phyloP scores from a whole-genome alignment of 2,888 invertebrate genomes.

The Drosophila leonis region DNA sequence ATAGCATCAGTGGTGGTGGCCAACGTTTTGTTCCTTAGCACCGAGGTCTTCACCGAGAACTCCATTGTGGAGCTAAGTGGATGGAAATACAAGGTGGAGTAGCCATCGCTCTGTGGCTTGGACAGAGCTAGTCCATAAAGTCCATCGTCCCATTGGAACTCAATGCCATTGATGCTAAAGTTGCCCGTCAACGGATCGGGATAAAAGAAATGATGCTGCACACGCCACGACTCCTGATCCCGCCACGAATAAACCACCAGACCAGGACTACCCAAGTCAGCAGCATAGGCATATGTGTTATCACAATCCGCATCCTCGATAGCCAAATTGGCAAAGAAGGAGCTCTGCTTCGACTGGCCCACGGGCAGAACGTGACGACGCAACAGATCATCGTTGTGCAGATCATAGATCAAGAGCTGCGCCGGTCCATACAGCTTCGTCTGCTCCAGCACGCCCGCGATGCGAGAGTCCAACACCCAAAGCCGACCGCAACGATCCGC shows the following conservation, averaged over 20 bases:
- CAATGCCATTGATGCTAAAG: constrained; percentile 89
- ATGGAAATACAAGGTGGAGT: constrained; percentile 91
- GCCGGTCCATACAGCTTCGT: constrained; percentile 87
- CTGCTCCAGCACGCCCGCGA: constrained; percentile 87
- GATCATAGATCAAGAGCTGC: constrained; percentile 90
- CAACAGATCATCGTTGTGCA: constrained; percentile 90
- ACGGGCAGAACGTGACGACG: constrained; percentile 89
- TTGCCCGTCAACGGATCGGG: constrained; percentile 91
- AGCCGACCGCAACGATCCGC: constrained; percentile 92
- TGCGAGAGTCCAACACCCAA: constrained; percentile 92
- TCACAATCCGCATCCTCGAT: constrained; percentile 91
- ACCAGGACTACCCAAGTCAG: constrained; percentile 89
- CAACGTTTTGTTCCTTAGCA: constrained; percentile 88
- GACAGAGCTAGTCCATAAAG: constrained; percentile 91
- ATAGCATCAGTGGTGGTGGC: constrained; percentile 85
- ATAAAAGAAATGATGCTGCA: constrained; percentile 90
- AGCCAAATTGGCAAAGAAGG: constrained; percentile 91
- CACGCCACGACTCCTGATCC: constrained; percentile 90
- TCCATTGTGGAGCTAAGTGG: constrained; percentile 92
- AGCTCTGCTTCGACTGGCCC: constrained; percentile 89
- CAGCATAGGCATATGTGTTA: constrained; percentile 90
- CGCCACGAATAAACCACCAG: constrained; percentile 92
- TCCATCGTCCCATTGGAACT: constrained; percentile 92
- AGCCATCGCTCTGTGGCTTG: constrained; percentile 88
- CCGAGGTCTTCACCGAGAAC: constrained; percentile 90